Evolutionary conservation across 2,797 vertebrate genomes (phyloP).

Genomic region (Balearica regulorum): DNA sequence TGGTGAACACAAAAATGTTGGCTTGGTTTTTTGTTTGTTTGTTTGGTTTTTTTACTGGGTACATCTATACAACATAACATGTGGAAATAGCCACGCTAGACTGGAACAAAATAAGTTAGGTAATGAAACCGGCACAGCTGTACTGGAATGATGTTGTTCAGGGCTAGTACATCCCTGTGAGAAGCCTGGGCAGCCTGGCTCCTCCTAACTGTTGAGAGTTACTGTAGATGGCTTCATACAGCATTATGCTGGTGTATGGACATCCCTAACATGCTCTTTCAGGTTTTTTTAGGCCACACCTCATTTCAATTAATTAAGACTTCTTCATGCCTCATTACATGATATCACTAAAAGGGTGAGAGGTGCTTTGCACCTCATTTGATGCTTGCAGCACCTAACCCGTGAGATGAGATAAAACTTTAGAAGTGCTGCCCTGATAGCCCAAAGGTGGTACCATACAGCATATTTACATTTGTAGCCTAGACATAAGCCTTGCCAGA

Average conservation of each 20-base stretch:
- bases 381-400: not conserved
- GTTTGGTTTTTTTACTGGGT: not conserved
- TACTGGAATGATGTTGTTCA: not conserved
- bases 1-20: not conserved
- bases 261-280: not conserved
- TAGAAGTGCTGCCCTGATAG: not conserved
- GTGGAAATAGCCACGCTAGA: not conserved
- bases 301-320: not conserved
- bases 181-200: not conserved
- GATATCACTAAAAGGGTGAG: not conserved
- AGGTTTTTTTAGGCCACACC: not conserved
- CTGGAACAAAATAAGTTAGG: not conserved
- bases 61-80: not conserved
- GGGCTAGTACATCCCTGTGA: not conserved
- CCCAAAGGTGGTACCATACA: not conserved
- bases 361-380: not conserved
- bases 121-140: not conserved
- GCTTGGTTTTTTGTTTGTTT: not conserved
- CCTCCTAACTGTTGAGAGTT: not conserved
- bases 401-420: not conserved
- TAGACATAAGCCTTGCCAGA: not conserved
- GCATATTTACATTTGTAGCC: not conserved
- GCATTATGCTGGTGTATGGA: not conserved
- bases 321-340: not conserved
- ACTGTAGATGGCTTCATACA: not conserved